A percentile compares a stretch with the other conserved stretches of the same genome.
Evolutionary conservation across 1,140 invertebrate species (phyloP).

Genomic region (Orius insidiosus): DNA sequence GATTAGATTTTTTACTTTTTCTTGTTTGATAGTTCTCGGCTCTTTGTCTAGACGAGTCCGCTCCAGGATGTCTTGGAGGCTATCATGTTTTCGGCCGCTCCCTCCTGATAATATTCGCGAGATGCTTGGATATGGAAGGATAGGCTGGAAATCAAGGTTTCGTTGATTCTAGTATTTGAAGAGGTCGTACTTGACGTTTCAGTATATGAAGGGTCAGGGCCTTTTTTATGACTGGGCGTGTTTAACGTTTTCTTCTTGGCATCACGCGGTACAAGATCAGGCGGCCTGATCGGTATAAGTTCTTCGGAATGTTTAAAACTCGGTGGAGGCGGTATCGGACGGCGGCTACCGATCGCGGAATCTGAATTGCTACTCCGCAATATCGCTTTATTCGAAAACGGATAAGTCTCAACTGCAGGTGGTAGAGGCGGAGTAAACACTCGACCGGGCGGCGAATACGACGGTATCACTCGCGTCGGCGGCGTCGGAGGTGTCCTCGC

Average conservation of each 20-base stretch:
- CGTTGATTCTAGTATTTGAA: slow-evolving; percentile 25
- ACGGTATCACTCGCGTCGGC: slow-evolving; percentile 39
- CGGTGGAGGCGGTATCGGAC: slow-evolving; percentile 38
- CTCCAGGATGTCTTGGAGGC: slow-evolving; percentile 29
- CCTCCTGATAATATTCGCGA: slow-evolving; percentile 58
- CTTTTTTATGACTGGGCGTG: slow-evolving; percentile 34
- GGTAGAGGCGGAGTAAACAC: slow-evolving; percentile 60
- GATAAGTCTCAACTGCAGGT: slow-evolving; percentile 57
- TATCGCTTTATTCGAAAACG: slow-evolving; percentile 67
- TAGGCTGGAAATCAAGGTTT: slow-evolving; percentile 34
- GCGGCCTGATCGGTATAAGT: slow-evolving; percentile 56
- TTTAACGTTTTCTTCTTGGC: slow-evolving; percentile 50
- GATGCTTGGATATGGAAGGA: slow-evolving; percentile 49
- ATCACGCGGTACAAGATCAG: slow-evolving; percentile 29
- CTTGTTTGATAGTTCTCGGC: slow-evolving; percentile 20
- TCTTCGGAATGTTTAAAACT: slow-evolving; percentile 57
- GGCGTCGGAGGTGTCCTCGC: slow-evolving; percentile 17
- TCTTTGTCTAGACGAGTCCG: slow-evolving; percentile 19
- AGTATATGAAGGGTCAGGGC: slow-evolving; percentile 19
- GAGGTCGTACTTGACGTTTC: slow-evolving; percentile 21
- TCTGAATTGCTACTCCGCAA: slow-evolving; percentile 43
- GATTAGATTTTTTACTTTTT: slow-evolving; percentile 18
- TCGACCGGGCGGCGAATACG: slow-evolving; percentile 60
- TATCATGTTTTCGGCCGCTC: slow-evolving; percentile 59
- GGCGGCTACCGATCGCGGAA: slow-evolving; percentile 10